A percentile compares a stretch with the other conserved stretches of the same genome.
phyloP scores from a whole-genome alignment of 2,888 invertebrate species.

The Phymatocera aterrima region DNA sequence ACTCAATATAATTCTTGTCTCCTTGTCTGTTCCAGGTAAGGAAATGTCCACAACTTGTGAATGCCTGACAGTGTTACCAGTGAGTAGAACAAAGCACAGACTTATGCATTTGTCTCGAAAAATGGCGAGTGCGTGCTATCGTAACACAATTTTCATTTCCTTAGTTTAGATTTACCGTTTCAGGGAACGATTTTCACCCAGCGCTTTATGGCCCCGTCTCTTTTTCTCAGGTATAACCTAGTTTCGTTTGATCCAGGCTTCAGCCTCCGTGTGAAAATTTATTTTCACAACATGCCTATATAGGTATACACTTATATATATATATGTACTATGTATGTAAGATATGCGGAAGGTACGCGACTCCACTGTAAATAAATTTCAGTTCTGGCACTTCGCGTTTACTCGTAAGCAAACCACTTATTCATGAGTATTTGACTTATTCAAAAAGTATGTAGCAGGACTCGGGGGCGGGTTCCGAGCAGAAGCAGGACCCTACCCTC shows the following conservation, averaged over 20 bases:
- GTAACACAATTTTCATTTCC: too few species aligned
- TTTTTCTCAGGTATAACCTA: background rate
- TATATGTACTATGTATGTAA: too few species aligned
- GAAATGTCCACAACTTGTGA: too few species aligned
- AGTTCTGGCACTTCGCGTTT: slow-evolving; percentile 25
- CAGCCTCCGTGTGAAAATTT: background rate
- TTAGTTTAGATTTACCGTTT: background rate
- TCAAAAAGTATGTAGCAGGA: slow-evolving; percentile 64
- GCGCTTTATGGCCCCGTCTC: background rate
- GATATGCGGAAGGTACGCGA: background rate
- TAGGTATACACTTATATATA: too few species aligned
- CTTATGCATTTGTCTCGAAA: too few species aligned
- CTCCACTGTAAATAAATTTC: slow-evolving; percentile 47
- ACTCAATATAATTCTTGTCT: too few species aligned
- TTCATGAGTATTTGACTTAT: slow-evolving; percentile 71
- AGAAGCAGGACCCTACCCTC: too few species aligned
- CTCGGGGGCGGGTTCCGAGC: too few species aligned
- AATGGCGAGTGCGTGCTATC: too few species aligned
- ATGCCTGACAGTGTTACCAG: too few species aligned
- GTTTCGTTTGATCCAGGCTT: background rate
- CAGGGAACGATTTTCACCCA: background rate
- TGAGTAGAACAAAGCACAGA: too few species aligned
- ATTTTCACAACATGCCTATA: background rate
- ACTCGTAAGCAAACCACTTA: slow-evolving; percentile 56
- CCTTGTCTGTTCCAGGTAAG: too few species aligned